Base-by-base conservation (phyloP, 2,797 vertebrate species). In the Antennarius maculatus region DNA sequence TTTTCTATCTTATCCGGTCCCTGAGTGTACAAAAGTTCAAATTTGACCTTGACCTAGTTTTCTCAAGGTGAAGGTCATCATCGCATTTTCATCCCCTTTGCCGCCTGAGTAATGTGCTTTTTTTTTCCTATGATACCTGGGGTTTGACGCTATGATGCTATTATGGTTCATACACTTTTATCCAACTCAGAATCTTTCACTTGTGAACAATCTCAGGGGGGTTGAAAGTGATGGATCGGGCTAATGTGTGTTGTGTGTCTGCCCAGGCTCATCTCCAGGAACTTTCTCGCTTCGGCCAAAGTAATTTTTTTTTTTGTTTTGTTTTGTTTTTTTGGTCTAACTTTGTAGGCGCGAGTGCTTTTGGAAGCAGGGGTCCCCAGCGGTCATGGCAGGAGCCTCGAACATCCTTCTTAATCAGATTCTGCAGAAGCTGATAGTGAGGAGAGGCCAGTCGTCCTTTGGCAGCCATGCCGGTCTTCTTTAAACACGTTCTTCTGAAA, bases 371-470 rank as follows among this genome's bases (percentile, higher is more conserved):
- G 15, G 13, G 41, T 28, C 77, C 60, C 70, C 71, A 29, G 64
- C 14, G 9, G 68, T 47, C 8, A 3, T 34, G 56, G 68, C 42
- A 67, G 37, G 64, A 69, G 61, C 63, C 61, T 58, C 18, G 31
- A 6, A 66, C 77, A 77, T 81, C 66, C 65, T 58, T 77, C 59
- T 51, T 66, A 71, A 88, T 87, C 82, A 81, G 74, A 85, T 76
- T 67, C 83, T 85, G 85, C 76, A 73, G 69, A 60, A 4, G 62
- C 66, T 66, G 82, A 83, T 74, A 69, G 73, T 0, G 29, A 42
- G 18, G 54, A 23, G 53, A 69, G 65, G 69, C 69, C 79, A 59
- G 54, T 6, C 34, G 52, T 45, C 41, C 64, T 69, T 55, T 89
- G 84, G 77, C 75, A 66, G 55, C 53, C 49, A 12, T 10, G 66